Percentiles rank a stretch among this genome's conserved stretches.
phyloP scores from a whole-genome alignment of 1,140 invertebrate genomes.

The Drosophila orosa region DNA sequence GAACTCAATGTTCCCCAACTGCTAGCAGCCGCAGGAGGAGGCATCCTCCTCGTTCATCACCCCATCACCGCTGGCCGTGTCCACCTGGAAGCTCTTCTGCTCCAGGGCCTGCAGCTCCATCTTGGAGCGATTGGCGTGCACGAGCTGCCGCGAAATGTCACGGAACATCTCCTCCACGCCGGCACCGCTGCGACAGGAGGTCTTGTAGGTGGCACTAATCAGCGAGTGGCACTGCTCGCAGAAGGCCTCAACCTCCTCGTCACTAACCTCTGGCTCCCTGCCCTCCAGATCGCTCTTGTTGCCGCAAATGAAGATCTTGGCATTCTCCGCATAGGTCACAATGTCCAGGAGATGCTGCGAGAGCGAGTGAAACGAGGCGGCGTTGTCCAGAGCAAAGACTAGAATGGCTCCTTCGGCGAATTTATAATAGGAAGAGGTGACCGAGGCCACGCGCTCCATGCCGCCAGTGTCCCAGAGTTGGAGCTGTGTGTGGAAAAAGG shows the following conservation, averaged over 20 bases:
- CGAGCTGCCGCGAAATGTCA: slow-evolving; percentile 92
- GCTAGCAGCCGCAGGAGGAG: slow-evolving; percentile 89
- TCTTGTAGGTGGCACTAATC: slow-evolving; percentile 94
- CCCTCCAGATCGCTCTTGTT: slow-evolving; percentile 94
- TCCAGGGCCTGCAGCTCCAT: slow-evolving; percentile 92
- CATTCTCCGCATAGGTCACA: slow-evolving; percentile 96
- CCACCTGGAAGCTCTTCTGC: slow-evolving; percentile 91
- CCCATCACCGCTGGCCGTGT: slow-evolving; percentile 85
- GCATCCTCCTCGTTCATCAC: slow-evolving; percentile 84
- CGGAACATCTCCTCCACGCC: slow-evolving; percentile 96
- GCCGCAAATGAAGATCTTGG: slow-evolving; percentile 96
- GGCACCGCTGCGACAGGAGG: slow-evolving; percentile 94
- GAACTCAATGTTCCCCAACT: slow-evolving; percentile 83
- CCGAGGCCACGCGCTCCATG: slow-evolving; percentile 96
- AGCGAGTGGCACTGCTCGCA: slow-evolving; percentile 96
- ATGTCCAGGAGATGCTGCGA: slow-evolving; percentile 96
- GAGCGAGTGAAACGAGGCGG: slow-evolving; percentile 95
- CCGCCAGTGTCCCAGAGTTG: slow-evolving; percentile 97
- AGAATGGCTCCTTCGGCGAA: slow-evolving; percentile 96
- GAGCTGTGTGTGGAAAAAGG: slow-evolving; percentile 86
- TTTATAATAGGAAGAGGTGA: slow-evolving; percentile 97
- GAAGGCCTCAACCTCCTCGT: slow-evolving; percentile 95
- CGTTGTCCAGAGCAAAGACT: slow-evolving; percentile 95
- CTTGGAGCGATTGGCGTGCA: slow-evolving; percentile 91
- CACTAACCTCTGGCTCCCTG: slow-evolving; percentile 89